A percentile compares a stretch with the other conserved stretches of the same genome.
These are phyloP conservation scores for Tinamus guttatus DNA, from an alignment of 2,113 vertebrate genomes.

Conservation along the genomic window DNA sequence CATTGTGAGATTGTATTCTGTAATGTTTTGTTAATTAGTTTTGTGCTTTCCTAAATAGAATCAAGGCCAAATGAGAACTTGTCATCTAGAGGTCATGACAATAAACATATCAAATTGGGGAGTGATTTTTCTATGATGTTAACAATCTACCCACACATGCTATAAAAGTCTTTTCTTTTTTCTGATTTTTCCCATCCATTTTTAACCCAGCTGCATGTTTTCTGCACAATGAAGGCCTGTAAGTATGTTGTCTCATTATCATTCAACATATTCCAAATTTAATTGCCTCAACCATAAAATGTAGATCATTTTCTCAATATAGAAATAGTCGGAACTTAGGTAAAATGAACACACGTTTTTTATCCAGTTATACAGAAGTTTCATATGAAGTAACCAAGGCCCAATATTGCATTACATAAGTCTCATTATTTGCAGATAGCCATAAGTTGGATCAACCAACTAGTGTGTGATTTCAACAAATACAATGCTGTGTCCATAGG, in stretches of 20 bases:
- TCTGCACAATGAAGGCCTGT: neutral
- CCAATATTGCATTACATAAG: neutral
- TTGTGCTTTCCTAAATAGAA: neutral
- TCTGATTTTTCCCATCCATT: neutral
- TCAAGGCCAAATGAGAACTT: slow-evolving; percentile 4
- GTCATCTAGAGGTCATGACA: neutral
- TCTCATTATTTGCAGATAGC: neutral
- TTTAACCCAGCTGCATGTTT: neutral
- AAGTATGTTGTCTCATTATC: neutral
- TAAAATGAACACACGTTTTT: neutral
- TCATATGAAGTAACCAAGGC: neutral
- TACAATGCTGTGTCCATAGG: neutral
- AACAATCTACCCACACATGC: slow-evolving; percentile 11
- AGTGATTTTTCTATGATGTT: slow-evolving; percentile 10
- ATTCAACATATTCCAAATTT: neutral
- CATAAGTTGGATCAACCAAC: neutral
- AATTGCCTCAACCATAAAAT: neutral
- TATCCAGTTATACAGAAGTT: neutral
- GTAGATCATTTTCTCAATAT: neutral
- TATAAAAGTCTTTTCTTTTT: neutral
- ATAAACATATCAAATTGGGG: neutral
- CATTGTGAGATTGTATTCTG: neutral
- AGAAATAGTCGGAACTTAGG: neutral
- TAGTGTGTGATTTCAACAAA: neutral
- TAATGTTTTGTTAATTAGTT: neutral